Evolutionary conservation across 2,797 vertebrate species (phyloP), one percentile per base, ranked within the genome.

Genomic region (Molossus molossus): DNA sequence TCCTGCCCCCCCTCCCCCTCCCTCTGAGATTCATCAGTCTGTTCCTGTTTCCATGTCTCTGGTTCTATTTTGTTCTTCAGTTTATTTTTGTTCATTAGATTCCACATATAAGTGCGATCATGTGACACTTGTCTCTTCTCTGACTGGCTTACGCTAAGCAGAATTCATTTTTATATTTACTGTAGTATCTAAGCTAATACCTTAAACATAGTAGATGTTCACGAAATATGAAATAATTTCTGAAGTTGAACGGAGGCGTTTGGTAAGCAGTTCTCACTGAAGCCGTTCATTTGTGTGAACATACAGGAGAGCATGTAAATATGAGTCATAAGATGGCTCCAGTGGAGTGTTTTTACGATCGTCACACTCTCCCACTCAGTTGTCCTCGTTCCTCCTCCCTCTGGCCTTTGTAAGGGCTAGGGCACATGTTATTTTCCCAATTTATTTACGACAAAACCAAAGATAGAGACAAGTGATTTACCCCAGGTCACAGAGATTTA

Each of bases 281-380:
- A 96, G 58, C 82, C 57, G n/a, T 69, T 93, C 45, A 37, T 57
- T 90, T 91, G 72, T 88, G 86, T 83, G 88, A 94, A 94, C 55
- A 88, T 70, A 79, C 81, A 57, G 73, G 29, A 92, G 76, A 92
- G 60, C 81, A 15, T 89, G 80, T 87, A 89, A 72, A 40, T 65
- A 53, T 15, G 67, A 92, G 23, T 72, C 57, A 67, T 50, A 76
- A 84, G 40, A 79, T 15, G 7, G 29, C 90, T 95, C 90, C 18
- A 45, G 21, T 40, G 50, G 62, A 87, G 40, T 72, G 64, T 27
- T 82, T 80, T 55, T 48, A 14, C 70, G 48, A 50, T 93, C 94
- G 94, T 93, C 73, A 73, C 20, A 88, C 48, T 25, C 37, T 81
- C 94, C 57, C 4, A 11, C 15, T 20, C 8, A 53, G 18, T 79